Percentiles rank a stretch among this genome's conserved stretches.
These are phyloP conservation scores for Listrodromus nycthemerus DNA, from an alignment of 2,888 invertebrate genomes.

Conservation along the genomic window DNA sequence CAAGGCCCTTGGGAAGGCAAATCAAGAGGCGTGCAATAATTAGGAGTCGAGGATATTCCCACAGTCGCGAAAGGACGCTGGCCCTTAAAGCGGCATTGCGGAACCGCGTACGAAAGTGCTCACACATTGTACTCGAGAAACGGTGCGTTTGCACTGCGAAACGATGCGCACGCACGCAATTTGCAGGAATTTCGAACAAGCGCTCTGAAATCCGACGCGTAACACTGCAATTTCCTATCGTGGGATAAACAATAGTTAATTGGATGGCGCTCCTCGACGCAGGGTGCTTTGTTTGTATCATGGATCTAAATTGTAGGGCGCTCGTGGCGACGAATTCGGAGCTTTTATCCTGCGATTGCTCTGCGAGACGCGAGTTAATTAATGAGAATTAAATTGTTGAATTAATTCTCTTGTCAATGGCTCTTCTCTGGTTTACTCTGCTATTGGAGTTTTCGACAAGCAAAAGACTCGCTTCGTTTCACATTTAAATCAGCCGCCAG, in stretches of 20 bases:
- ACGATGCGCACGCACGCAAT: constrained; percentile 25
- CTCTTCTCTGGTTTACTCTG: background rate
- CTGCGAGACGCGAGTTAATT: background rate
- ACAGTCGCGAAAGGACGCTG: constrained; percentile 18
- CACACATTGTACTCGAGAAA: background rate
- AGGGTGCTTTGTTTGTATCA: background rate
- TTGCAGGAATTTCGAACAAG: constrained; percentile 15
- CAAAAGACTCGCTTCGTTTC: background rate
- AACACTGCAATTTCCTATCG: background rate
- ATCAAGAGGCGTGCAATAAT: constrained; percentile 41
- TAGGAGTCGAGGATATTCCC: constrained; percentile 42
- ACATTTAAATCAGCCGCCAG: background rate
- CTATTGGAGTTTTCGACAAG: background rate
- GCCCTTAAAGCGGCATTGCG: background rate
- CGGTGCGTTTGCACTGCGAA: constrained; percentile 6
- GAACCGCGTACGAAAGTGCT: background rate
- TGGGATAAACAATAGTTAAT: constrained; percentile 33
- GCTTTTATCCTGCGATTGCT: background rate
- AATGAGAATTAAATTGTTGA: background rate
- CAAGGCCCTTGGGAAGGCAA: constrained; percentile 24
- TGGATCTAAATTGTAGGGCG: background rate
- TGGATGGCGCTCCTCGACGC: constrained; percentile 11
- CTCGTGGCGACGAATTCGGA: background rate
- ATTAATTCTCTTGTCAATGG: background rate
- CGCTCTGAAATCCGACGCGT: background rate